Conservation (phyloP, 2,888 invertebrate species). For the Diarsia rubi region DNA sequence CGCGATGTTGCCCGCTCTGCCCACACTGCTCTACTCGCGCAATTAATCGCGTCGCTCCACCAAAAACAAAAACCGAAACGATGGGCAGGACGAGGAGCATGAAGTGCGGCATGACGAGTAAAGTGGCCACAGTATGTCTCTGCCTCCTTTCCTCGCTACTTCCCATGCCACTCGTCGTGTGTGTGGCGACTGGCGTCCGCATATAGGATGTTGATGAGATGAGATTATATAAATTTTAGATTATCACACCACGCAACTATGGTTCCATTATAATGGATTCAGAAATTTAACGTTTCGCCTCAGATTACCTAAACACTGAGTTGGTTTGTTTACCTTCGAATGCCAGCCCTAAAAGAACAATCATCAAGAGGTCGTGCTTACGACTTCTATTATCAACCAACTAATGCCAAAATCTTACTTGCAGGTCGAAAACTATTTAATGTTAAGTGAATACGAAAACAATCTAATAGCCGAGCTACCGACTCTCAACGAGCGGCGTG, state of each 20-base stretch:
- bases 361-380: not conserved
- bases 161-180: too few relatives aligned
- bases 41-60: too few relatives aligned
- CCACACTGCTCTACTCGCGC: too few relatives aligned
- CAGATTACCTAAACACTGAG: not conserved
- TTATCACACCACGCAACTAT: not conserved
- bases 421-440: conserved; percentile 95
- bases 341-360: not conserved
- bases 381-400: not conserved
- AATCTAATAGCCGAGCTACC: conserved; percentile 95
- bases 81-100: too few relatives aligned
- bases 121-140: too few relatives aligned
- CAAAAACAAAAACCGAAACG: too few relatives aligned
- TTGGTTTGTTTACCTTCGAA: not conserved
- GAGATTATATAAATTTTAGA: too few relatives aligned
- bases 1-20: too few relatives aligned
- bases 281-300: not conserved
- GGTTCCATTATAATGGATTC: not conserved
- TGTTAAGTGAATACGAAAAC: conserved; percentile 96
- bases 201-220: too few relatives aligned
- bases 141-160: too few relatives aligned
- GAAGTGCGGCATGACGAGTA: too few relatives aligned
- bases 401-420: conserved; percentile 60
- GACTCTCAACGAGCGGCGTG: conserved; percentile 93
- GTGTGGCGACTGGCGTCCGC: too few relatives aligned